Percentiles rank a stretch among this genome's conserved stretches.
Conservation (phyloP, 2,797 vertebrate species). For the Acanthopagrus latus region DNA sequence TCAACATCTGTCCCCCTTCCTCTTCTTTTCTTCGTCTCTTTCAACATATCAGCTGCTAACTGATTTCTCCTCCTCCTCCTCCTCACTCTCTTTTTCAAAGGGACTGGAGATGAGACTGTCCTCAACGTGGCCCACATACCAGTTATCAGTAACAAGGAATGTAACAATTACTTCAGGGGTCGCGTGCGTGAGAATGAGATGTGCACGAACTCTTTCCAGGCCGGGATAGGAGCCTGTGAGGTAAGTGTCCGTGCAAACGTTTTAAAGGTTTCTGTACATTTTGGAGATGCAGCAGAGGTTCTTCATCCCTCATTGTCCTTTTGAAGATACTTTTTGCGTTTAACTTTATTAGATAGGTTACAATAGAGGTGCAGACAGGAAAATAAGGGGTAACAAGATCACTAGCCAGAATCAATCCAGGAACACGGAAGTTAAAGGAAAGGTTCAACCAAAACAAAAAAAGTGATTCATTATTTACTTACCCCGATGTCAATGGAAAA, state of each 20-base stretch:
- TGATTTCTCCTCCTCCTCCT: conserved; percentile 14
- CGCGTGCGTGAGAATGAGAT: conserved; percentile 92
- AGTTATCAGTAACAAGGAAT: conserved; percentile 90
- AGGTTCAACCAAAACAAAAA: no score
- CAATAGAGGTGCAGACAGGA: conserved; percentile 4
- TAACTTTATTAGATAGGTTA: not conserved
- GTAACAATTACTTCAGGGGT: conserved; percentile 88
- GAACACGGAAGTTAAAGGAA: not conserved
- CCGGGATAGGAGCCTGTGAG: conserved; percentile 93
- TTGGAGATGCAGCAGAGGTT: not conserved
- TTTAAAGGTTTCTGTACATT: not conserved
- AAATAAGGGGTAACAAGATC: not conserved
- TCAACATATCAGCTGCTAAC: conserved; percentile 28
- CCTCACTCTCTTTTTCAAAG: conserved; percentile 78
- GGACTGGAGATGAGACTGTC: conserved; percentile 85
- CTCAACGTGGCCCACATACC: conserved; percentile 90
- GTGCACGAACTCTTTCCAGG: conserved; percentile 88
- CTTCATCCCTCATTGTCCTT: not conserved
- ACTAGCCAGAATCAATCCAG: not conserved
- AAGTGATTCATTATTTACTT: no score
- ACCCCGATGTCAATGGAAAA: no score
- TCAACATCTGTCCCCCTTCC: conserved; percentile 57
- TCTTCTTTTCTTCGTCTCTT: conserved; percentile 17
- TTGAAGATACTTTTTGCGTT: not conserved
- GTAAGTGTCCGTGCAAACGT: conserved; percentile 75